Evolutionary conservation across 1,140 invertebrate genomes (phyloP).

Genomic region (Periplaneta americana): DNA sequence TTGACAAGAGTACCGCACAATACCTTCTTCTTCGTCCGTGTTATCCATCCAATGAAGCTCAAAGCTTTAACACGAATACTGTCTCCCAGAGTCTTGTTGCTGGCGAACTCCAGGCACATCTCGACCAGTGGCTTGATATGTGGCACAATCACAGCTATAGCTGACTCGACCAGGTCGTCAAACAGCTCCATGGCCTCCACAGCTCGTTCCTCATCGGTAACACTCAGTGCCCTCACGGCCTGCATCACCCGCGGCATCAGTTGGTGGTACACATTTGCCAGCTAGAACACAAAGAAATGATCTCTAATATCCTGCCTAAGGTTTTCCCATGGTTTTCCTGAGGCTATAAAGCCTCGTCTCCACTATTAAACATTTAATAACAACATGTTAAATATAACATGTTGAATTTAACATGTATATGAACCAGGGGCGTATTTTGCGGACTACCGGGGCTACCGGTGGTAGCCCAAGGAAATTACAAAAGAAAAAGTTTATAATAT

Average conservation of each 20-base stretch:
- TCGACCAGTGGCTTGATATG: conserved; percentile 58
- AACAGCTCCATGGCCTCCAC: conserved; percentile 62
- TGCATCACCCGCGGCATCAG: conserved; percentile 56
- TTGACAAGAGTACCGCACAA: too few relatives aligned
- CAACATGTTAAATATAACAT: too few relatives aligned
- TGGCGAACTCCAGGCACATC: conserved; percentile 58
- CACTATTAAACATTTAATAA: too few relatives aligned
- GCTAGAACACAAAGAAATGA: conserved; percentile 32
- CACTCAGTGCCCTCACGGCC: conserved; percentile 47
- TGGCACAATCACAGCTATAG: conserved; percentile 53
- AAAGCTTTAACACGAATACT: conserved; percentile 60
- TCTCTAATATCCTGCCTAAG: too few relatives aligned
- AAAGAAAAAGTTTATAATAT: too few relatives aligned
- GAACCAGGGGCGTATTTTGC: too few relatives aligned
- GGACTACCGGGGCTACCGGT: too few relatives aligned
- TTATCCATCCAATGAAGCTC: conserved; percentile 56
- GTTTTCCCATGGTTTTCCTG: too few relatives aligned
- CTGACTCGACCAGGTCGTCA: conserved; percentile 64
- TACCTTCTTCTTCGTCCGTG: conserved; percentile 62
- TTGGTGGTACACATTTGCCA: conserved; percentile 53
- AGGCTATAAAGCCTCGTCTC: too few relatives aligned
- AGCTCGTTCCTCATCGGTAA: conserved; percentile 50
- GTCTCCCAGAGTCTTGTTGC: conserved; percentile 47
- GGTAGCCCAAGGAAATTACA: too few relatives aligned
- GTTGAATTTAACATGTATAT: too few relatives aligned